Evolutionary conservation across 2,113 vertebrate genomes (phyloP), one percentile per base, ranked within the genome.

Genomic region (Pithys albifrons): DNA sequence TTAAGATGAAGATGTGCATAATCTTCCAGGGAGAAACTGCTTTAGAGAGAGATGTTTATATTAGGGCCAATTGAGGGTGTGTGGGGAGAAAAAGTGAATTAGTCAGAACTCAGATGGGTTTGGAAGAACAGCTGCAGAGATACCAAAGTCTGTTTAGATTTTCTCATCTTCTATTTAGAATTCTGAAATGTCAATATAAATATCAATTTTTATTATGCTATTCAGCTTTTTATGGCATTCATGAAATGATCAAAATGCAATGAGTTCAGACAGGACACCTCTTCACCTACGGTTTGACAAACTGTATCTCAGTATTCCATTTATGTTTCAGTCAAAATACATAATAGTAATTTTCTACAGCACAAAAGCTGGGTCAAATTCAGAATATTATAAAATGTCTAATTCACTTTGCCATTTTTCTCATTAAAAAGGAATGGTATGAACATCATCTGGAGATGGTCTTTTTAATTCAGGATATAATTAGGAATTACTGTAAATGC

Each of bases 171-270:
- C 93, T 97, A 96, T 96, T 98, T 97, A 96, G 95, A 94, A 97
- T 93, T 78, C 90, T 75, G 87, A 97, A 98, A 97, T 97, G 96
- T 97, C 97, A 98, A 97, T 97, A 98, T 94, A 96, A 96, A 93
- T 98, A 98, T 95, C 95, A 98, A 95, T 97, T 98, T 98, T 98
- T 98, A 97, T 96, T 97, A 97, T 96, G 89, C 91, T 95, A 75
- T 88, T 97, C 92, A 96, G 92, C 43, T 89, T 96, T 96, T 97
- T 96, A 96, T 18, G 4, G 75, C 82, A 79, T 96, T 96, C 75
- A 65, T 91, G 88, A 97, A 98, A 96, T 91, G 91, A 97, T 97
- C 88, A 97, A 96, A 95, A 95, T 81, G 64, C 78, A 97, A 92
- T 96, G 93, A 95, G 97, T 75, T 89, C 93, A 94, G 76, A 79